phyloP scores from a whole-genome alignment of 2,113 vertebrate species.

The Genyomyrus donnyi region DNA sequence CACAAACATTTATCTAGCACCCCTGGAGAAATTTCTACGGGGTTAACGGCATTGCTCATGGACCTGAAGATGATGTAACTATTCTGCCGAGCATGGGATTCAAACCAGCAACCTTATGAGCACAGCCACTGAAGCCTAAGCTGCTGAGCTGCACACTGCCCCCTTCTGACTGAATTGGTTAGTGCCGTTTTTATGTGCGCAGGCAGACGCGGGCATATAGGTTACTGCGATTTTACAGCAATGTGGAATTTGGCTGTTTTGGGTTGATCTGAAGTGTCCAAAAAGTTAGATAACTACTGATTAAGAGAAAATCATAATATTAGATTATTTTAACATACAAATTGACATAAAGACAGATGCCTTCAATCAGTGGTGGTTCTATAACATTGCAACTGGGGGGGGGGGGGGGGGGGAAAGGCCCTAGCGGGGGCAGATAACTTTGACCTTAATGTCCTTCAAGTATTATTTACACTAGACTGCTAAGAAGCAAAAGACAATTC shows the following conservation, averaged over 20 bases:
- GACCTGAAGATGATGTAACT: not conserved
- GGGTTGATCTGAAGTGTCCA: not conserved
- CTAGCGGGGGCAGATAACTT: too few species aligned
- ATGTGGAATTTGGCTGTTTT: not conserved
- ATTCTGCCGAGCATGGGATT: not conserved
- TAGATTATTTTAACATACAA: not conserved
- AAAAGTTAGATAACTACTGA: not conserved
- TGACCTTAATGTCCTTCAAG: too few species aligned
- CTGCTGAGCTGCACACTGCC: not conserved
- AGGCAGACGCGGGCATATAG: not conserved
- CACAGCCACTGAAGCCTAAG: not conserved
- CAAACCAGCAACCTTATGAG: not conserved
- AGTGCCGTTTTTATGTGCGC: not conserved
- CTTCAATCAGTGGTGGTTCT: not conserved
- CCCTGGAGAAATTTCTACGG: not conserved
- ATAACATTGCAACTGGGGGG: not conserved
- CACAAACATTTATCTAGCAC: not conserved
- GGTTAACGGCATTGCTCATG: not conserved
- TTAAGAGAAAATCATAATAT: not conserved
- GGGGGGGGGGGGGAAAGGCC: too few species aligned
- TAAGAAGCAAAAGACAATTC: too few species aligned
- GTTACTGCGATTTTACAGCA: not conserved
- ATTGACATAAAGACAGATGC: not conserved
- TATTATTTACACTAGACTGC: too few species aligned
- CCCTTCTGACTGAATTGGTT: not conserved